Conservation (phyloP, 2,797 vertebrate species). For the Pangasius macronema region DNA sequence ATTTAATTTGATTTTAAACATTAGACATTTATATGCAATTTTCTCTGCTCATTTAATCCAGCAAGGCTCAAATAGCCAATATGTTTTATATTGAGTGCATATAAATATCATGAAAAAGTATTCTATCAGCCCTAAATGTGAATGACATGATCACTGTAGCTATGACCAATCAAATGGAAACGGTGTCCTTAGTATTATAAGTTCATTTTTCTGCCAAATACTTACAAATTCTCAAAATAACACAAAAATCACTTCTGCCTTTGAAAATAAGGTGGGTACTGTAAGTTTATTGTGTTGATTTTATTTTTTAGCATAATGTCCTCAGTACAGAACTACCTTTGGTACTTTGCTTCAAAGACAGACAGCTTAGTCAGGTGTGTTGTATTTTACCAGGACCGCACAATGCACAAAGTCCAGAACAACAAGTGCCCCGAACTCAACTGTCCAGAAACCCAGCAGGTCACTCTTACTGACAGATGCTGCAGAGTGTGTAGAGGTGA, state of each 20-base stretch:
- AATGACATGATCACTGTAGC: background rate
- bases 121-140: background rate
- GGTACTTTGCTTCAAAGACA: background rate
- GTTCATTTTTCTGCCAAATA: background rate
- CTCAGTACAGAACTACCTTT: background rate
- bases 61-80: background rate
- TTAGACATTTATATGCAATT: background rate
- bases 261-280: background rate
- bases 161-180: background rate
- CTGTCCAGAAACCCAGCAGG: constrained; percentile 88
- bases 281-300: background rate
- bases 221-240: too few relatives aligned
- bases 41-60: background rate
- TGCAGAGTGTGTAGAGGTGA: constrained; percentile 82
- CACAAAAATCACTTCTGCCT: background rate
- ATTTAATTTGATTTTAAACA: background rate
- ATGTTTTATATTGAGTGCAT: background rate
- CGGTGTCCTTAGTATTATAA: background rate
- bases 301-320: background rate
- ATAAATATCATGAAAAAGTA: background rate
- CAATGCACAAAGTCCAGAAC: constrained; percentile 84
- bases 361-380: background rate
- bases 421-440: constrained; percentile 78
- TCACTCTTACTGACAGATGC: constrained; percentile 83
- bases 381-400: constrained; percentile 77